Evolutionary conservation across 1,140 invertebrate genomes (phyloP).

Genomic region (Polypedilum pembai): DNA sequence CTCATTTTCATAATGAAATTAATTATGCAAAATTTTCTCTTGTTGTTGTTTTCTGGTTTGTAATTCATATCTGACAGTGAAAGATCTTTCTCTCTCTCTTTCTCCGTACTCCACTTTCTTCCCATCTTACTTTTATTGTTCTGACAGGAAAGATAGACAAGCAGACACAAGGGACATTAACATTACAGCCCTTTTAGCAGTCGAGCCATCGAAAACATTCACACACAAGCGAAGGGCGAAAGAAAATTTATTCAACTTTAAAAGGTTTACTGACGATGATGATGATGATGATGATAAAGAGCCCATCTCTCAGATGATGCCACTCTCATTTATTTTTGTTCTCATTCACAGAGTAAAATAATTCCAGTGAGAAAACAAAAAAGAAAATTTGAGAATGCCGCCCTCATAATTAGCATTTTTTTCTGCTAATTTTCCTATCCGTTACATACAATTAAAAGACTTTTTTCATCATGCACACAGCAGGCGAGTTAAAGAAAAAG

Average conservation of each 20-base stretch:
- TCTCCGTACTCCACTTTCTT: not conserved
- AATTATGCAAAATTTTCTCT: conserved; percentile 4
- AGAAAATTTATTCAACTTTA: not conserved
- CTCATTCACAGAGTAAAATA: not conserved
- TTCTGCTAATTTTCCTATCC: conserved; percentile 26
- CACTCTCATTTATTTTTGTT: not conserved
- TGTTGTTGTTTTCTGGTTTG: not conserved
- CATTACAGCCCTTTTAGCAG: not conserved
- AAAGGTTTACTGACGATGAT: not conserved
- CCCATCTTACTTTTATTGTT: not conserved
- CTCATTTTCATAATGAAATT: not conserved
- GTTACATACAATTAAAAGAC: conserved; percentile 12
- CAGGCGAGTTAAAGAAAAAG: no score
- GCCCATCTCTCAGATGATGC: conserved; percentile 5
- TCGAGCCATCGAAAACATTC: not conserved
- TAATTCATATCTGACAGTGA: conserved; percentile 18
- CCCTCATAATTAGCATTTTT: conserved; percentile 26
- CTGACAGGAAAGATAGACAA: not conserved
- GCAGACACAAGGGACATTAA: not conserved
- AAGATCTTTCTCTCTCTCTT: not conserved
- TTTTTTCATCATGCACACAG: not conserved
- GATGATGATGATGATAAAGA: conserved; percentile 12
- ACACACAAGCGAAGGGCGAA: not conserved
- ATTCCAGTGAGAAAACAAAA: not conserved
- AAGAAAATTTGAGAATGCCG: conserved; percentile 10